Conservation (phyloP, 2,113 vertebrate genomes). For the Furnarius figulus region DNA sequence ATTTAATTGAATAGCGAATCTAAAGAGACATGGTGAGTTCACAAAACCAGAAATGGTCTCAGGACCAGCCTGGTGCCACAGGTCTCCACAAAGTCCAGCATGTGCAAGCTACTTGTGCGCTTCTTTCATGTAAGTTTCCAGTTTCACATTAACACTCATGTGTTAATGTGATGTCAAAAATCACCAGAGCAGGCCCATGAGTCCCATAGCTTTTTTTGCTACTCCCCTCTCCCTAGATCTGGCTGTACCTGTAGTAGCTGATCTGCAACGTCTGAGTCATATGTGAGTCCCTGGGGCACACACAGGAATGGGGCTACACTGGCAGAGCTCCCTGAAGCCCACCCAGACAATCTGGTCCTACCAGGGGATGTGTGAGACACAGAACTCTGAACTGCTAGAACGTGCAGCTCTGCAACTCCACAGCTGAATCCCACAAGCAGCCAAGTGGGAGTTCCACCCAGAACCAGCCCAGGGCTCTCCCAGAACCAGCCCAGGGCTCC, state of each 20-base stretch:
- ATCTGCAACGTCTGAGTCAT: neutral
- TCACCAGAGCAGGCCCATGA: neutral
- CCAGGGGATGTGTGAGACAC: neutral
- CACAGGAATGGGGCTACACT: neutral
- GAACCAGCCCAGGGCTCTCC: neutral
- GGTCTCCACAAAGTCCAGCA: neutral
- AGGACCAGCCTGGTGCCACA: neutral
- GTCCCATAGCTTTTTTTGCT: neutral
- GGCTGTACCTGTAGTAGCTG: neutral
- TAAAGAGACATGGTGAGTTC: neutral
- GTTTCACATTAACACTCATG: neutral
- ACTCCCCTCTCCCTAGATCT: neutral
- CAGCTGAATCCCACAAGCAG: rapidly evolving
- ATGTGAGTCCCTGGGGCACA: neutral
- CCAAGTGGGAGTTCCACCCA: neutral
- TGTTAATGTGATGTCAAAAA: neutral
- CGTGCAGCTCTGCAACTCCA: neutral
- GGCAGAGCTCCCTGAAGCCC: neutral
- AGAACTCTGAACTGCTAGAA: neutral
- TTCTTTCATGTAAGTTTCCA: neutral
- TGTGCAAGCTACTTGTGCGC: rapidly evolving
- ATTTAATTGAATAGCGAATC: neutral
- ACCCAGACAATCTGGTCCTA: neutral
- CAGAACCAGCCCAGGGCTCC: neutral
- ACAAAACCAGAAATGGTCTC: neutral